Evolutionary conservation across 2,888 invertebrate species (phyloP).

Genomic region (Linnaemya tessellans): DNA sequence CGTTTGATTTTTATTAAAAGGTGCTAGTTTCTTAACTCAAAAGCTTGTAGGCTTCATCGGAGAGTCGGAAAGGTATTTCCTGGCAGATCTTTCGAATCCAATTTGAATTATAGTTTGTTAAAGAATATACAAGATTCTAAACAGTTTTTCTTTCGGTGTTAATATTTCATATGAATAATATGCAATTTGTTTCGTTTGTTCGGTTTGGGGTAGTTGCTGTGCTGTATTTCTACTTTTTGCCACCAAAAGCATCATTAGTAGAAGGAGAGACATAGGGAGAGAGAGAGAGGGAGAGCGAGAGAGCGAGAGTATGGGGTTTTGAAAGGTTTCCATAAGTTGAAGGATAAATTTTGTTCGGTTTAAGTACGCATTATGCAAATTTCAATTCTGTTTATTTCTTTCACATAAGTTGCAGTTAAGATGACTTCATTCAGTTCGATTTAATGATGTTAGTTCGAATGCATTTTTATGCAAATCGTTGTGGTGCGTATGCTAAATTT

Average conservation of each 20-base stretch:
- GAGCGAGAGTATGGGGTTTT: too few relatives aligned
- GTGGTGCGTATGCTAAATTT: conserved; percentile 63
- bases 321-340: conserved; percentile 41
- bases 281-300: too few relatives aligned
- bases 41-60: too few relatives aligned
- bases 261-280: not conserved
- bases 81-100: too few relatives aligned
- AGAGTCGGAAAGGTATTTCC: too few relatives aligned
- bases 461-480: conserved; percentile 66
- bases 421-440: conserved; percentile 19
- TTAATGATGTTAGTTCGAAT: conserved; percentile 45
- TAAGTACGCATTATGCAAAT: conserved; percentile 72
- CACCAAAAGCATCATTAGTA: not conserved
- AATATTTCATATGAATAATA: conserved; percentile 35
- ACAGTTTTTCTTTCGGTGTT: conserved; percentile 53
- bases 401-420: conserved; percentile 14
- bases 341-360: conserved; percentile 61
- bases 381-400: conserved; percentile 35
- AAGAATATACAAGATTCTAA: too few relatives aligned
- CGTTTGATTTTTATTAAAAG: too few relatives aligned
- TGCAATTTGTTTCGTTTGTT: conserved; percentile 60
- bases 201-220: conserved; percentile 61
- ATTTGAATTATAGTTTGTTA: too few relatives aligned
- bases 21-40: too few relatives aligned
- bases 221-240: conserved; percentile 38